Conservation (phyloP, 2,113 vertebrate genomes). For the Lethenteron reissneri region DNA sequence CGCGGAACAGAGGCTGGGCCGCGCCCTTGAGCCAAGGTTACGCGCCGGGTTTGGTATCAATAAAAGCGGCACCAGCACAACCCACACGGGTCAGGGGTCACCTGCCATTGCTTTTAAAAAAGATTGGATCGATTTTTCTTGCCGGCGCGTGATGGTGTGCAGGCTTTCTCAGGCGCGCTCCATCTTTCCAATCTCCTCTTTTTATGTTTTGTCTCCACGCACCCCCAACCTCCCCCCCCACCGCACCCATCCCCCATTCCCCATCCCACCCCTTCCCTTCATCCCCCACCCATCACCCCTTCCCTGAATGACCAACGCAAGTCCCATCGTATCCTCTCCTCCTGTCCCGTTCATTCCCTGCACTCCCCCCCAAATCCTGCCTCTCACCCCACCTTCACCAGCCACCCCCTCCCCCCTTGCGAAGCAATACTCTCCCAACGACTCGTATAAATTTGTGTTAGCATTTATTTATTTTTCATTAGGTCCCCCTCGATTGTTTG, state of each 20-base stretch:
- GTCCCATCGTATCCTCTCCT: too few relatives aligned
- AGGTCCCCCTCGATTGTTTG: too few relatives aligned
- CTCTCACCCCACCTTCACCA: too few relatives aligned
- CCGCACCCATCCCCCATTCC: background rate
- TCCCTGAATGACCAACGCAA: background rate
- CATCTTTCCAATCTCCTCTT: background rate
- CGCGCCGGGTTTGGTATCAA: conserved; percentile 4
- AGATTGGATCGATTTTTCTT: conserved; percentile 6
- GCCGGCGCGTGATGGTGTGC: background rate
- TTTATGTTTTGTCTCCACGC: background rate
- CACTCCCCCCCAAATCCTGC: too few relatives aligned
- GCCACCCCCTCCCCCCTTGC: too few relatives aligned
- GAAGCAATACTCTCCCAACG: too few relatives aligned
- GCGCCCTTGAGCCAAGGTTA: conserved; percentile 6
- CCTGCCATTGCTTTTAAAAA: conserved; percentile 4
- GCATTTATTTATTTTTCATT: too few relatives aligned
- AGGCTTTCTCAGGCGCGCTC: background rate
- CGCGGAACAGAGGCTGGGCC: background rate
- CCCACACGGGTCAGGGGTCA: background rate
- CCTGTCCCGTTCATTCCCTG: too few relatives aligned
- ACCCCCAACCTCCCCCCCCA: background rate
- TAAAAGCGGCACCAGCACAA: conserved; percentile 1
- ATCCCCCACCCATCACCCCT: background rate
- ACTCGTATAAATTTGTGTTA: too few relatives aligned
- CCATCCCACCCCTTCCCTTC: background rate